Base-by-base conservation (phyloP, 2,888 invertebrate genomes). In the Hoplodrina ambigua region DNA sequence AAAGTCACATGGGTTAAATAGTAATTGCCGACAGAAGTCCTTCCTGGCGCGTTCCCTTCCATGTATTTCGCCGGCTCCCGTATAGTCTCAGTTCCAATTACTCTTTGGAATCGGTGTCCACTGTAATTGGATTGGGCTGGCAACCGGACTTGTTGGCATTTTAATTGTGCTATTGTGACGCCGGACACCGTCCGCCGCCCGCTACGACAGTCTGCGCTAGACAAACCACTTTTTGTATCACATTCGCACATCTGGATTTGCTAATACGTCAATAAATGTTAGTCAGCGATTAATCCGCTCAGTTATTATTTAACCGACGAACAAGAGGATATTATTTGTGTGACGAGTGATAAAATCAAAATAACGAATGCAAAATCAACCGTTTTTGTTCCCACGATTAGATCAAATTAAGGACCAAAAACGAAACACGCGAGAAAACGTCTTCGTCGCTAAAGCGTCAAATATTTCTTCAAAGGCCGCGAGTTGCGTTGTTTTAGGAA, bases 151-250 rank as follows among this genome's bases (percentile, higher is more conserved):
- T 95, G 96, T 95, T 94, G 96, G 96, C 95, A 95, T 95, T 96
- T 96, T 96, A 96, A 96, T 96, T 96, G 95, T 96, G 94, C 95
- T 92, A 95, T 96, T 96, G 95, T 96, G 95, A 95, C 94, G 94
- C 90, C 89, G 90, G 90, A 93, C 92, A 91, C 90, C 91, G 92
- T 85, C 89, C 87, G 88, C 89, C 90, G 90, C 89, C 91, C 88
- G 89, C 87, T 81, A 85, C 88, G 86, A 88, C 90, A 88, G 90
- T 90, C 88, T 89, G 90, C 88, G 90, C 87, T 90, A 94, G 94
- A 93, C 90, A 91, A 90, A 89, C 91, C 83, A 81, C 90, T 92
- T 94, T 93, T 93, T 93, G 88, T 89, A 91, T 89, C 87, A 86
- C 86, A 86, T 87, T 81, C 80, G 83, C 83, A 84, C 84, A 79